Evolutionary conservation across 2,113 vertebrate species (phyloP), one percentile per base, ranked within the genome.

Genomic region (Hippocampus zosterae): DNA sequence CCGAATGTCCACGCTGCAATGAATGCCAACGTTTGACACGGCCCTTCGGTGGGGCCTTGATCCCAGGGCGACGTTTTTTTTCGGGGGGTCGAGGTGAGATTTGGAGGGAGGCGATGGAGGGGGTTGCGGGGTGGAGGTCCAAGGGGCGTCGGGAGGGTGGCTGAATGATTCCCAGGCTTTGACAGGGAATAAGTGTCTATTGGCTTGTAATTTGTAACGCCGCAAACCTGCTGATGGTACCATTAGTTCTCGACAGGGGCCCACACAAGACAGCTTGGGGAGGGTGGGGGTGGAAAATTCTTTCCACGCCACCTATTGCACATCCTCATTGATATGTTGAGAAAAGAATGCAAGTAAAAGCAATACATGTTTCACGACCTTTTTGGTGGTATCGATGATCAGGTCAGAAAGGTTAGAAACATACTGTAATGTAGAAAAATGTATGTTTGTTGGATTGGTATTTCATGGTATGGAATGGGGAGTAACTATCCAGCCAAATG

Each of bases 21-120:
- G 94, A 94, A 94, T 94, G 93, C 91, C 90, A 92, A 93, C 83
- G 90, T 91, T 92, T 92, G 91, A 93, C 93, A 90, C 90, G 88
- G 88, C 91, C 91, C 90, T 77, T 41, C 6, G 63, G 72, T 68
- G 82, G 80, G 78, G 75, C 80, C 81, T 84, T 81, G 72, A 87
- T 81, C 76, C 71, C n/a, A 11, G 73, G 70, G 70, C 67, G 50
- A 46, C 13, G 50, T 50, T 63, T 44, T 82, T 82, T 79, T 80
- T 80, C 67, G 8, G 0, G 65, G 70, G 76, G 84, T 88, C 67
- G 82, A 93, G 89, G 89, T 84, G 85, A 87, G 81, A 85, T 81
- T 77, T 79, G 90, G 84, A 81, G 87, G 68, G 69, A 23, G 76
- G 65, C 52, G 75, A 21, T 27, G 57, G 27, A 37, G 67, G 7